Percentiles rank a stretch among this genome's conserved stretches.
These are phyloP conservation scores for Clarias magur DNA, from an alignment of 2,113 vertebrate genomes.

Conservation along the genomic window DNA sequence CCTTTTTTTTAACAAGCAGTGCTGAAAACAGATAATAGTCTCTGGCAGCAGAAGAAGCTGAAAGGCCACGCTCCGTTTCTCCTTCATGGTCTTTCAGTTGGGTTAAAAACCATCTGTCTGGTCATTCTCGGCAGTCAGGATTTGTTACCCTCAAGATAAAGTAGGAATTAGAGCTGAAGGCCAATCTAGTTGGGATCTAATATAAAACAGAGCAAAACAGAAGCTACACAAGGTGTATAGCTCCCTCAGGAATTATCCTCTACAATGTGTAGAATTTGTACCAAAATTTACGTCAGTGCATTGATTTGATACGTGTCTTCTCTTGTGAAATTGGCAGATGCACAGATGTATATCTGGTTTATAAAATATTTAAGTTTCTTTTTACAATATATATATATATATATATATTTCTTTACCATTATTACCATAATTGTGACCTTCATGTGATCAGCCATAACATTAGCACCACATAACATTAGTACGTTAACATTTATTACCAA, in stretches of 20 bases:
- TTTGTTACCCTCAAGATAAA: conserved; percentile 61
- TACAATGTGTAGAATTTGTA: conserved; percentile 28
- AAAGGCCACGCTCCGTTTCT: conserved; percentile 50
- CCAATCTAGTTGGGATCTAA: conserved; percentile 44
- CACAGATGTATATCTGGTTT: background rate
- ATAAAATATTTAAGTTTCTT: background rate
- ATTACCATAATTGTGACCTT: background rate
- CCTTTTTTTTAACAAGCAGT: background rate
- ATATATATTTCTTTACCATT: background rate
- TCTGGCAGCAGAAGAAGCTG: conserved; percentile 18
- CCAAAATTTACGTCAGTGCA: conserved; percentile 32
- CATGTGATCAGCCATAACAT: no score
- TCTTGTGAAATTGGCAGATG: background rate
- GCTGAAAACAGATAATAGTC: conserved; percentile 29
- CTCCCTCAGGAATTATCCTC: background rate
- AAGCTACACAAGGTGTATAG: conserved; percentile 26
- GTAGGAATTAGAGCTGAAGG: conserved; percentile 45
- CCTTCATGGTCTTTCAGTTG: conserved; percentile 54
- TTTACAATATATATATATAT: no score
- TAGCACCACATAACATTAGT: no score
- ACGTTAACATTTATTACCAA: no score
- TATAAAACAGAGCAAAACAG: conserved; percentile 42
- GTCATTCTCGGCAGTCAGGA: conserved; percentile 49
- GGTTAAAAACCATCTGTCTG: conserved; percentile 66
- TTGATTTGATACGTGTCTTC: background rate